These are phyloP conservation scores for Nasonia longicornis DNA, from an alignment of 1,140 invertebrate genomes.

Conservation along the genomic window DNA sequence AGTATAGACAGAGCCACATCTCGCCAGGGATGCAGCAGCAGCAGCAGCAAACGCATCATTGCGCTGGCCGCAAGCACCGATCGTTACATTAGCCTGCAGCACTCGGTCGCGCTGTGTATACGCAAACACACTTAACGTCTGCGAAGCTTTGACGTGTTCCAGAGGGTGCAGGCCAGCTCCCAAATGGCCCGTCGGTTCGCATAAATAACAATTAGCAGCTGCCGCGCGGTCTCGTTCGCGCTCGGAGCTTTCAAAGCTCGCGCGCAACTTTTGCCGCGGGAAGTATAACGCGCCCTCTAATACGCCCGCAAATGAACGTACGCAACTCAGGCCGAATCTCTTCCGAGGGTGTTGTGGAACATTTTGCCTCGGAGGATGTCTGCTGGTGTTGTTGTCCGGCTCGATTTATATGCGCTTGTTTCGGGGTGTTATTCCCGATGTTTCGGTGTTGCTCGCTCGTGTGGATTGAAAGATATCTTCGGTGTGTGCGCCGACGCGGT, in stretches of 20 bases:
- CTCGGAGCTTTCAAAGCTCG: not conserved
- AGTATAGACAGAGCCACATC: not conserved
- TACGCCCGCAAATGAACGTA: not conserved
- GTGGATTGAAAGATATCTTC: too few species aligned
- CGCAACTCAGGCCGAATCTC: too few species aligned
- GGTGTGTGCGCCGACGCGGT: too few species aligned
- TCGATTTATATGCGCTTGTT: not conserved
- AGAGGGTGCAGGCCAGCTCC: not conserved
- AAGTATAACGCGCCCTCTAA: not conserved
- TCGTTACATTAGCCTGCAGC: slow-evolving; percentile 46
- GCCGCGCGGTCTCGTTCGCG: not conserved
- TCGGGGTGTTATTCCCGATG: too few species aligned
- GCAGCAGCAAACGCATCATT: not conserved
- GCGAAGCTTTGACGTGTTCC: not conserved
- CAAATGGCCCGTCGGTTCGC: not conserved
- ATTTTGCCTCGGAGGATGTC: not conserved
- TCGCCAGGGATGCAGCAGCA: not conserved
- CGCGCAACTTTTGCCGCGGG: not conserved
- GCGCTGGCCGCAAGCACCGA: not conserved
- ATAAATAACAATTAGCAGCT: slow-evolving; percentile 3
- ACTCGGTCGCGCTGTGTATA: not conserved
- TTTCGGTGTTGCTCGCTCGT: too few species aligned
- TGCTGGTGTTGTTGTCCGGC: not conserved
- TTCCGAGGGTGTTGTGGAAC: not conserved
- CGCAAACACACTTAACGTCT: slow-evolving; percentile 1